phyloP scores from a whole-genome alignment of 2,888 invertebrate species.

The Geophilus truncorum region DNA sequence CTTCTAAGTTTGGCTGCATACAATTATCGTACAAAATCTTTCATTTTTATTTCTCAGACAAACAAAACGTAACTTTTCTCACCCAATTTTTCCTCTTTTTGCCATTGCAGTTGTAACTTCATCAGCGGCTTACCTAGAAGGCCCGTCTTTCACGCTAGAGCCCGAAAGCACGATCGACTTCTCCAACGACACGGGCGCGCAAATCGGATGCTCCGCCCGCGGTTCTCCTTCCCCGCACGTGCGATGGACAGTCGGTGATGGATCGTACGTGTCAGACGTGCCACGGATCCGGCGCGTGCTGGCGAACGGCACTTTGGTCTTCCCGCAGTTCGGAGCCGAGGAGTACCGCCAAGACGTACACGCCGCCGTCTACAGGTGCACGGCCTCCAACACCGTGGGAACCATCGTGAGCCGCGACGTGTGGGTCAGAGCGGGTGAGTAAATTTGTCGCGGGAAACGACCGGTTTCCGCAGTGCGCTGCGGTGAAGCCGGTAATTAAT shows the following conservation, averaged over 20 bases:
- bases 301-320: slow-evolving; percentile 35
- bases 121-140: too few species aligned
- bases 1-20: too few species aligned
- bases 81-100: too few species aligned
- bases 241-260: slow-evolving; percentile 32
- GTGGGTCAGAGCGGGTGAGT: slow-evolving; percentile 37
- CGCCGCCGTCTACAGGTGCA: slow-evolving; percentile 35
- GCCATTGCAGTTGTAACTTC: too few species aligned
- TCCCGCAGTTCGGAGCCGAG: slow-evolving; percentile 36
- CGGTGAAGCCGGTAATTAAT: not conserved
- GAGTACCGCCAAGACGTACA: slow-evolving; percentile 37
- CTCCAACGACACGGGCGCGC: slow-evolving; percentile 46
- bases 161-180: slow-evolving; percentile 45
- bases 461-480: too few species aligned
- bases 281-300: slow-evolving; percentile 30
- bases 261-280: slow-evolving; percentile 29
- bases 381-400: slow-evolving; percentile 34
- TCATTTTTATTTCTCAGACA: too few species aligned
- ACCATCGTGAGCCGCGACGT: slow-evolving; percentile 36
- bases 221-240: slow-evolving; percentile 46
- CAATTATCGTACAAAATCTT: too few species aligned
- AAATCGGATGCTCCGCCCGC: slow-evolving; percentile 48
- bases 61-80: too few species aligned
- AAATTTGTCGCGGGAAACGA: too few species aligned
- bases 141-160: slow-evolving; percentile 47